These are phyloP conservation scores for Lithodes maja DNA, from an alignment of 2,888 invertebrate species.

Conservation along the genomic window DNA sequence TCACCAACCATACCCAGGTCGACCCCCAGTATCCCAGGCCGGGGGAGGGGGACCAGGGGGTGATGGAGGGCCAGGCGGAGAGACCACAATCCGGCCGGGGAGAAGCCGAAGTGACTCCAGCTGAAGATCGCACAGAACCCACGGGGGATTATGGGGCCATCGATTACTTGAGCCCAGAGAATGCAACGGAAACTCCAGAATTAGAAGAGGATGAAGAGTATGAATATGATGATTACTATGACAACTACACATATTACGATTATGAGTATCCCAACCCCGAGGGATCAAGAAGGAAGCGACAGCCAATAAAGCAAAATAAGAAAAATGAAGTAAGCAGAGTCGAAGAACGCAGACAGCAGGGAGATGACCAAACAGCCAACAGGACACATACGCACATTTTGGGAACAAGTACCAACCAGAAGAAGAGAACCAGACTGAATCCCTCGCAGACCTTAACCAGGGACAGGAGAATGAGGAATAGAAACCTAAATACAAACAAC, in stretches of 20 bases:
- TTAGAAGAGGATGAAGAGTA: slow-evolving; percentile 4
- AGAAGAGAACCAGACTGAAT: background rate
- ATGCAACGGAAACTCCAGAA: background rate
- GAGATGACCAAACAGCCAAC: background rate
- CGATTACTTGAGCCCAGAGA: background rate
- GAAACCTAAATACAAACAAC: background rate
- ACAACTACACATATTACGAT: slow-evolving; percentile 18
- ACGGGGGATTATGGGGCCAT: background rate
- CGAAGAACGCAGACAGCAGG: background rate
- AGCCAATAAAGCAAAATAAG: background rate
- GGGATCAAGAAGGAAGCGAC: slow-evolving; percentile 20
- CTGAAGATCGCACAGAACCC: background rate
- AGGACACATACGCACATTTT: background rate
- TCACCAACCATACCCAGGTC: background rate
- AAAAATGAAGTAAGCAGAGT: background rate
- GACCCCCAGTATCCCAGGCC: background rate
- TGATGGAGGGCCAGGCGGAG: background rate
- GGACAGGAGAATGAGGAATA: background rate
- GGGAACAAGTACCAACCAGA: background rate
- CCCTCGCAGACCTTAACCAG: background rate
- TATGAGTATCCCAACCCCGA: slow-evolving; percentile 4
- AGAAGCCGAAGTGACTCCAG: background rate
- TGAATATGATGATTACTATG: slow-evolving; percentile 1
- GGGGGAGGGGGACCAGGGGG: background rate
- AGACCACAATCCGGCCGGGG: background rate